Evolutionary conservation across 30 jellyfish, hydroid and myxozoan genomes (phyloP), one percentile per base, ranked within the genome.

Genomic region (Aurelia sp.): DNA sequence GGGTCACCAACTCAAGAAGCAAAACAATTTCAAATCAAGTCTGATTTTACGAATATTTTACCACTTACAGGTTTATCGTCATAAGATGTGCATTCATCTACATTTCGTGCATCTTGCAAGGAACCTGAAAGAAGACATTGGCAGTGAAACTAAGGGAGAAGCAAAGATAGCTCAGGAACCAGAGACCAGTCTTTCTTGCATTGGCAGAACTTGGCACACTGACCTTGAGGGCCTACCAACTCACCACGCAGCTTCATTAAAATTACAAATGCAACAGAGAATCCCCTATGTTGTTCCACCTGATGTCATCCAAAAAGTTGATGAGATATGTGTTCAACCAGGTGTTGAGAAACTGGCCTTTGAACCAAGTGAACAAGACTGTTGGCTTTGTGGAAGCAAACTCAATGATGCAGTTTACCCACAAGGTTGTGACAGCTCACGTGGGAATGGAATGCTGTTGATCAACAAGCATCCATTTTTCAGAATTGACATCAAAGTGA

Each of bases 271-370:
- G 76, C 35, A n/a, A n/a, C 44, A 4, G 17, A 30, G 15, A n/a
- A 64, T 64, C 44, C 41, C 76, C 3, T 64, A 64, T 30, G n/a
- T 64, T 12, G 27, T 64, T 64, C 76, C 76, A 64, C n/a, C 4
- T 13, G 44, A 64, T 30, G 10, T 64, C 17, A 4, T 64, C 4
- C 3, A 16, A 11, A 64, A 16, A 24, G 76, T 30, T 13, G 76
- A 64, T 30, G 67, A 57, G 4, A 57, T 57, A 57, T 16, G 24
- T 19, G 4, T 57, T 16, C 8, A 57, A 3, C 24, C 19, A 57
- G 67, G 24, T 3, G 67, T 13, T 19, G 24, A 13, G 67, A 57
- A 57, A 57, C 19, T 13, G 3, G 67, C 67, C 19, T 57, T 57
- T 57, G 67, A 57, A 9, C 67, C 67, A 57, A 13, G 67, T 57